Conservation (phyloP, 2,888 invertebrate genomes). For the Agrotis ipsilon region DNA sequence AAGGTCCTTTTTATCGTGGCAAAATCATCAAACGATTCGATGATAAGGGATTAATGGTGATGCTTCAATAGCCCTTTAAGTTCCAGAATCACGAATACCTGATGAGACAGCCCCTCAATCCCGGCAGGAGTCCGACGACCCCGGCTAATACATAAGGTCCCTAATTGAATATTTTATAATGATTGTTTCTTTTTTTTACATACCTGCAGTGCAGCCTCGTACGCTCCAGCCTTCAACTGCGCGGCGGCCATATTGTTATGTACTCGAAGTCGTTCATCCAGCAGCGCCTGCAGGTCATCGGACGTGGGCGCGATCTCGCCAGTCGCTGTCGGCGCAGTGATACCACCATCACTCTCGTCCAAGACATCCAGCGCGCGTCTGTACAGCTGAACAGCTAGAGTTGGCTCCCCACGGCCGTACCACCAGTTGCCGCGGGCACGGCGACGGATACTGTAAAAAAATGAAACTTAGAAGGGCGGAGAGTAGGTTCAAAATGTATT, state of each 20-base stretch:
- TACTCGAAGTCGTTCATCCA: constrained; percentile 96
- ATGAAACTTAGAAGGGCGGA: constrained; percentile 1
- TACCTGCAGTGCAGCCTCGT: constrained; percentile 95
- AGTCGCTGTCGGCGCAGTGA: constrained; percentile 88
- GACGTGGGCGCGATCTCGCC: constrained; percentile 83
- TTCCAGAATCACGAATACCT: too few species aligned
- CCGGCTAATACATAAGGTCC: neutral
- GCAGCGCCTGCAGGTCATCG: constrained; percentile 84
- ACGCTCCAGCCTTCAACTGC: constrained; percentile 96
- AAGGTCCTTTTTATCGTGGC: too few species aligned
- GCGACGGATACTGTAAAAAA: constrained; percentile 78
- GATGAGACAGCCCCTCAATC: too few species aligned
- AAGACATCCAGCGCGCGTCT: constrained; percentile 96
- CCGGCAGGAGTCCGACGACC: too few species aligned
- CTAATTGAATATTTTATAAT: neutral
- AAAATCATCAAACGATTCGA: too few species aligned
- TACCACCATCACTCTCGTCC: constrained; percentile 93
- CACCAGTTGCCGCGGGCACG: constrained; percentile 97
- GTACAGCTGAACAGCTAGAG: constrained; percentile 96
- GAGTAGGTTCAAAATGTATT: neutral
- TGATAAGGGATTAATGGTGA: too few species aligned
- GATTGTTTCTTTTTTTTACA: neutral
- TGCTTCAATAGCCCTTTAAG: too few species aligned
- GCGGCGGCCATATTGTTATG: constrained; percentile 98
- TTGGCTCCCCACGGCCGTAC: constrained; percentile 95